Evolutionary conservation across 2,888 invertebrate species (phyloP).

Genomic region (Tenodera sinensis): DNA sequence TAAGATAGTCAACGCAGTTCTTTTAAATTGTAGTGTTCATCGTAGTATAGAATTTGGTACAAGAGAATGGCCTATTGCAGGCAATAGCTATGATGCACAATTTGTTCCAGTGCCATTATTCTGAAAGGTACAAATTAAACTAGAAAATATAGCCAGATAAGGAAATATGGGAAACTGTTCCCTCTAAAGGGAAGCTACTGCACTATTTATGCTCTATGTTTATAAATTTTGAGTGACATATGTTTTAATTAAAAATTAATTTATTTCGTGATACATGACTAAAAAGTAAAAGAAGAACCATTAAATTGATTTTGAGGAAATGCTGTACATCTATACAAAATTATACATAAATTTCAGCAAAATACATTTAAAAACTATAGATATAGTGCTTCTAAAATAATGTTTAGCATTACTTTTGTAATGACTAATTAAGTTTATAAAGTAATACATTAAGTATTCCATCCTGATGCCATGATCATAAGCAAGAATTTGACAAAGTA

Average conservation of each 20-base stretch:
- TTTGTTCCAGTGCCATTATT: background rate
- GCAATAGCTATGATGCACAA: background rate
- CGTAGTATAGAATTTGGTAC: background rate
- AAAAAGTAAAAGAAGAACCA: too few relatives aligned
- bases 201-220: background rate
- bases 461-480: background rate
- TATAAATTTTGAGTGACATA: background rate
- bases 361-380: background rate
- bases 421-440: background rate
- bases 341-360: too few relatives aligned
- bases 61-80: background rate
- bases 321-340: too few relatives aligned
- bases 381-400: background rate
- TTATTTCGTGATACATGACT: background rate
- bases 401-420: background rate
- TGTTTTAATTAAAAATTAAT: background rate
- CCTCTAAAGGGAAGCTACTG: background rate
- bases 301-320: too few relatives aligned
- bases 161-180: background rate
- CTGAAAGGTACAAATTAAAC: background rate
- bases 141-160: background rate
- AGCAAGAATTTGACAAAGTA: background rate
- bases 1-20: background rate
- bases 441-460: background rate
- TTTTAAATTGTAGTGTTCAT: background rate